Evolutionary conservation across 2,888 invertebrate genomes (phyloP), one percentile per base, ranked within the genome.

Genomic region (Melangyna quadrimaculata): DNA sequence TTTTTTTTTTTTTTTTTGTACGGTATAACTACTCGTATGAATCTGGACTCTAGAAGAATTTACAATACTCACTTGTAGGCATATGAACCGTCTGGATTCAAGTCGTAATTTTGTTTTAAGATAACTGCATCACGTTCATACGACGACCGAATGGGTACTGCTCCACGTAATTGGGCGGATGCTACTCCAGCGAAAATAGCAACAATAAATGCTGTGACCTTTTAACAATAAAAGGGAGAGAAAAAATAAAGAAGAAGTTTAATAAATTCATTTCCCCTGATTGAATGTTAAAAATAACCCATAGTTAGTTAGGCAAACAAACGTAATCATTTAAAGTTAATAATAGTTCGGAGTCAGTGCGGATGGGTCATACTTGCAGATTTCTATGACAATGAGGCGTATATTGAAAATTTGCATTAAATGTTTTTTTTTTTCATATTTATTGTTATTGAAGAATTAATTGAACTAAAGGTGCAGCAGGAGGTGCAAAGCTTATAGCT

Each of bases 71-170:
- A 93, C 93, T 92, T 93, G 90, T 93, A 93, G 61, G 91, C 91
- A 88, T 93, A 93, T 63, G 93, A 93, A 82, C 93, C 93, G 88
- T 92, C 92, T 78, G 92, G 92, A 89, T 93, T 93, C 69, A 92
- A 90, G 88, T 93, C 93, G 78, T 93, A 93, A 87, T 90, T 91
- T 87, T 92, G 93, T 88, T 92, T 93, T 67, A 93, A 88, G 88
- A 93, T 93, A 70, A 93, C 93, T 43, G 93, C 93, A 88, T 93
- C 92, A 73, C 90, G 91, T 63, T 92, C 92, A 80, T 88, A 89
- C 14, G 89, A 80, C 80, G 90, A 89, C 61, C 88, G 86, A 3
- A 90, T 89, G 77, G 90, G 92, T 12, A 90, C 88, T 70, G 90
- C 87, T 65, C 91, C 91, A 61, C 92, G 91, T 80, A 92, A 87